These are phyloP conservation scores for Neogobius melanostomus DNA, from an alignment of 2,113 vertebrate genomes.

Conservation along the genomic window DNA sequence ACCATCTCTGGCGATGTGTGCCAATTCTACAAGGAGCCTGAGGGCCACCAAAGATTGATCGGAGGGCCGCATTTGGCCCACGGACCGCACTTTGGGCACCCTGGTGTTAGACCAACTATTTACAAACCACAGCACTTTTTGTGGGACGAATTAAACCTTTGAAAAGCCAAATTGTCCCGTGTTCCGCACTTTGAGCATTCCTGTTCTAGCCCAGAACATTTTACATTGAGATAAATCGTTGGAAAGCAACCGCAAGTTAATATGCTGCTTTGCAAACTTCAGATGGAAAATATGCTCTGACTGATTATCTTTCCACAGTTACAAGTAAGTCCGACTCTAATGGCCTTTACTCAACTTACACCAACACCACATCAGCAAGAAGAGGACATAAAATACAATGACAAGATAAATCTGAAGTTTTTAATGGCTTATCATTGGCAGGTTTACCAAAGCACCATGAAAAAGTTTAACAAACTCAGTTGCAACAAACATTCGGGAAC, in stretches of 20 bases:
- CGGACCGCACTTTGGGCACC: too few species aligned
- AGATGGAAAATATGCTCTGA: conserved; percentile 46
- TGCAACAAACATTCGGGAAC: conserved; percentile 43
- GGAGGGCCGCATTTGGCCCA: too few species aligned
- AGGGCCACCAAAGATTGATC: too few species aligned
- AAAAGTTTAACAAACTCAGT: conserved; percentile 31
- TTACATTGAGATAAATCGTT: background rate
- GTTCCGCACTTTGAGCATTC: too few species aligned
- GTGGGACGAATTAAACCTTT: too few species aligned
- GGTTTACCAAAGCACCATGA: conserved; percentile 68
- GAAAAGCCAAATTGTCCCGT: too few species aligned
- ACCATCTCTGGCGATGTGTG: too few species aligned
- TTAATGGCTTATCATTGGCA: conserved; percentile 66
- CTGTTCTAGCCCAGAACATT: too few species aligned
- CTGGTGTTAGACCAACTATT: too few species aligned
- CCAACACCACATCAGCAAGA: background rate
- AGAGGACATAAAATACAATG: conserved; percentile 14
- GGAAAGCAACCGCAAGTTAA: conserved; percentile 45
- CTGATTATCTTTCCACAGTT: conserved; percentile 14
- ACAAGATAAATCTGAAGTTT: conserved; percentile 50
- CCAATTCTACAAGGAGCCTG: too few species aligned
- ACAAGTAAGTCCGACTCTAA: background rate
- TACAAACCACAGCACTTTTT: too few species aligned
- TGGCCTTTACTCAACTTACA: background rate
- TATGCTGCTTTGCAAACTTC: conserved; percentile 22